Conservation (phyloP, 1,140 invertebrate species). For the Adelges cooleyi region DNA sequence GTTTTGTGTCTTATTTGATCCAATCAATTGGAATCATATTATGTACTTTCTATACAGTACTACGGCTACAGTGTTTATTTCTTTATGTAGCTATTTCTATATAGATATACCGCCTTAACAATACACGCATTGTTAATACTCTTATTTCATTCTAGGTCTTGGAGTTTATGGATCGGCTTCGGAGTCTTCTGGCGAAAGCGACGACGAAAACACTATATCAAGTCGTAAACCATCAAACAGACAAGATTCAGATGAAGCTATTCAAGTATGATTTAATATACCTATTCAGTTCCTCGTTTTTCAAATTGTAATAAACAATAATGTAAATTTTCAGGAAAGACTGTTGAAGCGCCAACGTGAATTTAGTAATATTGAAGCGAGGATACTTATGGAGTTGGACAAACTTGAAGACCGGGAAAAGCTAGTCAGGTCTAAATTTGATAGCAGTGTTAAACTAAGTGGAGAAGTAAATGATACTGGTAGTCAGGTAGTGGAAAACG, state of each 20-base stretch:
- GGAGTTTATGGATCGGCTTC: slow-evolving; percentile 11
- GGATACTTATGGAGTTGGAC: slow-evolving; percentile 11
- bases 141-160: slow-evolving; percentile 1
- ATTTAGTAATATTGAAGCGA: slow-evolving; percentile 18
- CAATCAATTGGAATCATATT: too few relatives aligned
- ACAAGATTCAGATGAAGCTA: slow-evolving; percentile 1
- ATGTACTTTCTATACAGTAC: too few relatives aligned
- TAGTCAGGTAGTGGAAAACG: slow-evolving; percentile 26
- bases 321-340: background rate
- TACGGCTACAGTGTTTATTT: too few relatives aligned
- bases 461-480: slow-evolving; percentile 9
- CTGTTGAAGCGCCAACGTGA: slow-evolving; percentile 12
- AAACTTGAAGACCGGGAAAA: slow-evolving; percentile 8
- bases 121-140: too few relatives aligned
- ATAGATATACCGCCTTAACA: too few relatives aligned
- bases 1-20: too few relatives aligned
- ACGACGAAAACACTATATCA: background rate
- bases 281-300: too few relatives aligned
- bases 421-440: slow-evolving; percentile 14
- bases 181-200: background rate
- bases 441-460: background rate
- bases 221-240: background rate
- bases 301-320: background rate
- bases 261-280: background rate
- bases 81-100: too few relatives aligned